phyloP scores from a whole-genome alignment of 2,113 vertebrate genomes.

The Euleptes europaea region DNA sequence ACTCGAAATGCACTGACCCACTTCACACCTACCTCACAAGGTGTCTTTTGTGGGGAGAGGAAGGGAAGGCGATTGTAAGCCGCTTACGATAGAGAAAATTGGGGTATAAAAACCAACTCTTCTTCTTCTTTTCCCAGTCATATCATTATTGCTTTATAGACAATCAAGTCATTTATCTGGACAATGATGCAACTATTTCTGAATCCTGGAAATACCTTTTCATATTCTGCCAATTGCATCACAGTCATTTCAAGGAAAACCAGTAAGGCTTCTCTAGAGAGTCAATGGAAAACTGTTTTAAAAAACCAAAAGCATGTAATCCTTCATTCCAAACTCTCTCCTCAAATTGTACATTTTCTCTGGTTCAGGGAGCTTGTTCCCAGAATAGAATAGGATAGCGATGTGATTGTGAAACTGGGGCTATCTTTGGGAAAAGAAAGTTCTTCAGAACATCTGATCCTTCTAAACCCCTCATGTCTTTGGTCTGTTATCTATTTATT shows the following conservation, averaged over 20 bases:
- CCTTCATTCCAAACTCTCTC: no score
- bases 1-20: no score
- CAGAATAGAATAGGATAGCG: background rate
- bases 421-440: background rate
- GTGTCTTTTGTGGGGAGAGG: no score
- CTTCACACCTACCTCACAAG: no score
- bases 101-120: no score
- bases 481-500: background rate
- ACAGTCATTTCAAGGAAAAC: slow-evolving; percentile 34
- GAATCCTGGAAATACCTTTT: slow-evolving; percentile 61
- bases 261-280: background rate
- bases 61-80: no score
- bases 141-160: slow-evolving; percentile 58
- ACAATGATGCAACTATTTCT: slow-evolving; percentile 51
- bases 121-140: slow-evolving; percentile 46
- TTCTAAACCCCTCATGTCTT: background rate
- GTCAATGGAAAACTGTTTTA: background rate
- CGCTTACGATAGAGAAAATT: no score
- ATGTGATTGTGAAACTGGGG: background rate
- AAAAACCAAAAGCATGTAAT: background rate
- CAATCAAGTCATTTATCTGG: slow-evolving; percentile 63
- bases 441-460: background rate
- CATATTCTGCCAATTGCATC: slow-evolving; percentile 29
- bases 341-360: background rate
- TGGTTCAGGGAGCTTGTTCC: background rate